Evolutionary conservation across 2,113 vertebrate genomes (phyloP).

Genomic region (Poicephalus meyeri): DNA sequence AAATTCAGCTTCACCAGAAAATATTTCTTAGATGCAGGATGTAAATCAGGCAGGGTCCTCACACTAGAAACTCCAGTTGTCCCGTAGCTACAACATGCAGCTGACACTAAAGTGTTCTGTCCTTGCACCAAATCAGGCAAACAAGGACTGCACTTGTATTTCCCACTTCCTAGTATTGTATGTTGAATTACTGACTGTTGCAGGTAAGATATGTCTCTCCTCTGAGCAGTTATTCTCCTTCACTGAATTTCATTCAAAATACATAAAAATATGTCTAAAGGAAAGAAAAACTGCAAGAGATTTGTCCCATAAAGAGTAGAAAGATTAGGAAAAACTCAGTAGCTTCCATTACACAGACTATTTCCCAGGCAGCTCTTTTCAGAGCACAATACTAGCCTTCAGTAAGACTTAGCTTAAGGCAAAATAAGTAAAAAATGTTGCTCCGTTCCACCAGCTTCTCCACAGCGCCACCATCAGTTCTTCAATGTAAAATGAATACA

Average conservation of each 20-base stretch:
- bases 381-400: background rate
- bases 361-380: background rate
- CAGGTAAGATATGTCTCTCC: background rate
- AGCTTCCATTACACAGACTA: background rate
- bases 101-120: background rate
- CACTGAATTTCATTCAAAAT: background rate
- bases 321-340: background rate
- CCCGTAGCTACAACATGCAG: background rate
- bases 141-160: background rate
- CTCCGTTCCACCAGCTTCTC: background rate
- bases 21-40: constrained; percentile 17
- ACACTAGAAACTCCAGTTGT: background rate
- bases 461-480: background rate
- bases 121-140: background rate
- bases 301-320: background rate
- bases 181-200: background rate
- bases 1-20: background rate
- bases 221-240: background rate
- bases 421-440: background rate
- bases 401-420: background rate
- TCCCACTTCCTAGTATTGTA: constrained; percentile 15
- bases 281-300: background rate
- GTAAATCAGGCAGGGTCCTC: constrained; percentile 12
- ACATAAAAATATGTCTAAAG: background rate
- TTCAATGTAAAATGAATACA: background rate